phyloP scores from a whole-genome alignment of 2,888 invertebrate species.

The Yponomeuta cagnagella region DNA sequence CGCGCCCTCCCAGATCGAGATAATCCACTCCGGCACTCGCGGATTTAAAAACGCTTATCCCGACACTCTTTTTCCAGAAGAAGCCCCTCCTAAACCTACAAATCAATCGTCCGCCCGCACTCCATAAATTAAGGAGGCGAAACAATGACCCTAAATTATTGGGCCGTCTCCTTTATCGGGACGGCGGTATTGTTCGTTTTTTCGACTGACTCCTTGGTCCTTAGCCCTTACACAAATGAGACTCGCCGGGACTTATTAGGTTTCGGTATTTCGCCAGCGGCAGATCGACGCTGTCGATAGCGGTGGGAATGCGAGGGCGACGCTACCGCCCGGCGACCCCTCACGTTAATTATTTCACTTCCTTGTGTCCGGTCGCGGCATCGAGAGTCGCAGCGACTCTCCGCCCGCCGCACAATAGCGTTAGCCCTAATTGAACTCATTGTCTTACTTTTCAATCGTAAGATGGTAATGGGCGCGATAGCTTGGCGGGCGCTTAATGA shows the following conservation, averaged over 20 bases:
- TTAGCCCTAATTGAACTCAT: slow-evolving; percentile 35
- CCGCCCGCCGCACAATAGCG: slow-evolving; percentile 40
- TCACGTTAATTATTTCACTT: slow-evolving; percentile 60
- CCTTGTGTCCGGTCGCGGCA: slow-evolving; percentile 32
- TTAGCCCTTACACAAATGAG: slow-evolving; percentile 63
- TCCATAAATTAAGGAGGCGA: slow-evolving; percentile 69
- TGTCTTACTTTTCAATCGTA: slow-evolving; percentile 26
- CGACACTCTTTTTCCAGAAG: slow-evolving; percentile 43
- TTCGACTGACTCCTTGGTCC: slow-evolving; percentile 44
- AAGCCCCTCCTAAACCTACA: slow-evolving; percentile 62
- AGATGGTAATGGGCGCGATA: slow-evolving; percentile 25
- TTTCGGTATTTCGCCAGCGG: slow-evolving; percentile 61
- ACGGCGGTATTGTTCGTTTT: slow-evolving; percentile 56
- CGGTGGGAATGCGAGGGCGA: slow-evolving; percentile 31
- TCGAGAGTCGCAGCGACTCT: slow-evolving; percentile 16
- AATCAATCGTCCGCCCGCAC: slow-evolving; percentile 70
- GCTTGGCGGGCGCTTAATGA: slow-evolving; percentile 21
- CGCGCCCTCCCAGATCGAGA: slow-evolving; percentile 18
- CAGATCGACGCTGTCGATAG: slow-evolving; percentile 65
- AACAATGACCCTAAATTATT: slow-evolving; percentile 75
- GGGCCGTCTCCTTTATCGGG: slow-evolving; percentile 66
- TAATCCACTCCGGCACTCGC: slow-evolving; percentile 29
- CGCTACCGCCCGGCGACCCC: slow-evolving; percentile 30
- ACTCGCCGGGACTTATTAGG: slow-evolving; percentile 68
- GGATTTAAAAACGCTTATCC: slow-evolving; percentile 55